phyloP scores from a whole-genome alignment of 2,888 invertebrate species.

The Drosophila kuntzei region DNA sequence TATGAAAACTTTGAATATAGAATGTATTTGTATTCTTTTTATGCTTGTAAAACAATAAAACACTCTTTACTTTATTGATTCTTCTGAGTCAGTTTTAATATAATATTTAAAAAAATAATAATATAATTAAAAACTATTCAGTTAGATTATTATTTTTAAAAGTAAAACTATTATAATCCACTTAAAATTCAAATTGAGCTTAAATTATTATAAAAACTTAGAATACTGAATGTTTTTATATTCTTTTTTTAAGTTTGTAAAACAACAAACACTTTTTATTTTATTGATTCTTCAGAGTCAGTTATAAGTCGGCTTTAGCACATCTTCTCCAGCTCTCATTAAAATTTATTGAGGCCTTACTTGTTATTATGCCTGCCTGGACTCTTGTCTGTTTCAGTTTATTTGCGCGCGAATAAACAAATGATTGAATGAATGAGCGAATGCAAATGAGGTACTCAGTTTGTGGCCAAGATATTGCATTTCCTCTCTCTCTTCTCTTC shows the following conservation, averaged over 20 bases:
- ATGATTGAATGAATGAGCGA: constrained; percentile 57
- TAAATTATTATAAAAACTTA: too few species aligned
- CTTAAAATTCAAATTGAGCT: neutral
- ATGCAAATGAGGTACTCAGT: constrained; percentile 66
- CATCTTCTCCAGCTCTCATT: constrained; percentile 7
- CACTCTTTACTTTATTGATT: too few species aligned
- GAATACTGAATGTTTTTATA: neutral
- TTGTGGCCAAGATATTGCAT: constrained; percentile 49
- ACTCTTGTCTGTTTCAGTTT: constrained; percentile 20
- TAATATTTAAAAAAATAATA: neutral
- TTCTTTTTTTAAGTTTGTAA: neutral
- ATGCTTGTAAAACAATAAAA: neutral
- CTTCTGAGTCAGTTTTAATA: constrained; percentile 1
- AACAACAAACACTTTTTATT: neutral
- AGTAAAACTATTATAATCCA: too few species aligned
- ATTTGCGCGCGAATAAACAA: constrained; percentile 62
- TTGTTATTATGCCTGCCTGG: constrained; percentile 20
- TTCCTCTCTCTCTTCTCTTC: neutral
- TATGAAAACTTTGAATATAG: too few species aligned
- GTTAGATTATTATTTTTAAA: too few species aligned
- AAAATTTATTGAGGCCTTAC: neutral
- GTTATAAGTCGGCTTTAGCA: constrained; percentile 39
- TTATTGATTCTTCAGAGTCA: neutral
- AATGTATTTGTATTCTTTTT: neutral
- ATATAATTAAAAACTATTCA: neutral